These are phyloP conservation scores for Stigmatopora nigra DNA, from an alignment of 2,113 vertebrate species.

Conservation along the genomic window DNA sequence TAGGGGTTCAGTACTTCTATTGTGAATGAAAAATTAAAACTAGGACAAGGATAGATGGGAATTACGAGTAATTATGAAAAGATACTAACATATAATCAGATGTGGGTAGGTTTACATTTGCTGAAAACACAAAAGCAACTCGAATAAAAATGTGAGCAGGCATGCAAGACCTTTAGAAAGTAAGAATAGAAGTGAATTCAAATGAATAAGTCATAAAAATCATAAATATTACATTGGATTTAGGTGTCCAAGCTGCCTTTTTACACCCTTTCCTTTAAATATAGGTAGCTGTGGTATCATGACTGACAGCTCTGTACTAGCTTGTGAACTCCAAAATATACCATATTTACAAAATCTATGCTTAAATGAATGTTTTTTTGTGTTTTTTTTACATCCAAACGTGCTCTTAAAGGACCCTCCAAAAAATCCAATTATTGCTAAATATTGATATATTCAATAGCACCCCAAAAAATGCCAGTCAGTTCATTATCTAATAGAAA, in stretches of 20 bases:
- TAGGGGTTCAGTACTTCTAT: not conserved
- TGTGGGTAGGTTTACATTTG: not conserved
- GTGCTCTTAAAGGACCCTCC: conserved; percentile 2
- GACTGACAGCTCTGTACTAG: not conserved
- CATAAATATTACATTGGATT: not conserved
- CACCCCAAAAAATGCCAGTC: not conserved
- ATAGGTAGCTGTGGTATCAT: not conserved
- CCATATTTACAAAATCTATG: not conserved
- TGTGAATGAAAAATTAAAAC: too few relatives aligned
- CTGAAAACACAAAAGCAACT: not conserved
- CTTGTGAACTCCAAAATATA: not conserved
- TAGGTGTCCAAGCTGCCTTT: not conserved
- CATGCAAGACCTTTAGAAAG: not conserved
- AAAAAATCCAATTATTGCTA: not conserved
- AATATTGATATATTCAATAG: not conserved
- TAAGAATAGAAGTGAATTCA: not conserved
- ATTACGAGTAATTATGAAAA: too few relatives aligned
- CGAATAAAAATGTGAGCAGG: not conserved
- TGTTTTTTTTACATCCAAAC: not conserved
- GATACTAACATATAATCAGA: too few relatives aligned
- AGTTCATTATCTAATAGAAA: not conserved
- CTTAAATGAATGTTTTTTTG: not conserved
- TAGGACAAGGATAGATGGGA: too few relatives aligned
- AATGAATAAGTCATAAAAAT: not conserved
- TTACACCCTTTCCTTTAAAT: not conserved